Evolutionary conservation across 2,113 vertebrate genomes (phyloP).

Genomic region (Gallinago jamesoni): DNA sequence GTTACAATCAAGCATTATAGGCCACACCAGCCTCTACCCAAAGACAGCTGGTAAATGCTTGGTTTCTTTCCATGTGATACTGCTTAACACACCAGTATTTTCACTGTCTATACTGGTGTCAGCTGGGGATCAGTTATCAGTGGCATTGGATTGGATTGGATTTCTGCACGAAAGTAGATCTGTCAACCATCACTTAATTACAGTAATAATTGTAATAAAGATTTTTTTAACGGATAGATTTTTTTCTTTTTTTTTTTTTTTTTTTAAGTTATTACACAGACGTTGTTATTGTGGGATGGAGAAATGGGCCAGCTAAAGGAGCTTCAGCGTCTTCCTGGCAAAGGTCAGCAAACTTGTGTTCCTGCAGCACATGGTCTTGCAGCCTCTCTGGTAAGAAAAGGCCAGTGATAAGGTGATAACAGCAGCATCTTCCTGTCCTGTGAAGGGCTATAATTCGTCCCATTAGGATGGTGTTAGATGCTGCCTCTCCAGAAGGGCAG

Average conservation of each 20-base stretch:
- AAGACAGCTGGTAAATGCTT: neutral
- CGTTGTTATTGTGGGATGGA: neutral
- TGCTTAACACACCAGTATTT: neutral
- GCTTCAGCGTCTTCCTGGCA: neutral
- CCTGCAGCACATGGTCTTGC: neutral
- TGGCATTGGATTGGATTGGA: neutral
- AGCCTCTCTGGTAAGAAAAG: neutral
- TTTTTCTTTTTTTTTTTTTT: neutral
- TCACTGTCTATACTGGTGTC: neutral
- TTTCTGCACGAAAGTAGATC: neutral
- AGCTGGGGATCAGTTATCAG: neutral
- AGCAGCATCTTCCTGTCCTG: neutral
- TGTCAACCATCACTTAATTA: neutral
- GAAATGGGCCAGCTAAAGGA: neutral
- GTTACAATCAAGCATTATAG: neutral
- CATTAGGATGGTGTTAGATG: rapidly evolving
- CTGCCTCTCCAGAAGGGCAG: neutral
- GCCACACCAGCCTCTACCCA: neutral
- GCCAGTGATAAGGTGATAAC: rapidly evolving
- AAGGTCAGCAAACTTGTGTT: neutral
- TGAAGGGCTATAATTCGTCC: neutral
- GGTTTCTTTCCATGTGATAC: neutral
- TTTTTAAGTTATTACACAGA: neutral
- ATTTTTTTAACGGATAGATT: no score
- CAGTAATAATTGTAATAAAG: neutral